phyloP scores from a whole-genome alignment of 2,797 vertebrate genomes.

The Enteromius trimaculatus region DNA sequence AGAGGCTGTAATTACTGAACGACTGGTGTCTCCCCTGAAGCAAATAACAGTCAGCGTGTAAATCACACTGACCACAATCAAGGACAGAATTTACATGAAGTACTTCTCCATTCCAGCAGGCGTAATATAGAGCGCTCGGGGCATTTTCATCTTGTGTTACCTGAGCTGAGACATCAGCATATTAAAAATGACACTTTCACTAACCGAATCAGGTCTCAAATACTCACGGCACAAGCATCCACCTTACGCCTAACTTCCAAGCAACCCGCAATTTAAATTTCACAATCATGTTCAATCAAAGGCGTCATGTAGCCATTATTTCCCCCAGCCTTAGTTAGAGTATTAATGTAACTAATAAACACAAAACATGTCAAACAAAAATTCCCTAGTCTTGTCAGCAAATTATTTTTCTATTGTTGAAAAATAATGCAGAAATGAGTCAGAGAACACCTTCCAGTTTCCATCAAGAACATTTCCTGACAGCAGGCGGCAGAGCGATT shows the following conservation, averaged over 20 bases:
- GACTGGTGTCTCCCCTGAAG: slow-evolving; percentile 1
- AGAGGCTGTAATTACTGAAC: slow-evolving; percentile 5
- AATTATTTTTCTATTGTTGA: slow-evolving; percentile 5
- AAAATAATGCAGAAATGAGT: slow-evolving; percentile 16
- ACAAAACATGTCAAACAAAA: slow-evolving; percentile 21
- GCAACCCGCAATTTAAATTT: slow-evolving; percentile 5
- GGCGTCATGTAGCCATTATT: slow-evolving; percentile 3
- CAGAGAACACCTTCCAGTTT: neutral
- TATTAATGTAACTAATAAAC: slow-evolving; percentile 28
- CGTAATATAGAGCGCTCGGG: neutral
- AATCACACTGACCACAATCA: slow-evolving; percentile 11
- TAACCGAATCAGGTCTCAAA: slow-evolving; percentile 15
- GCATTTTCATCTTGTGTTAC: neutral
- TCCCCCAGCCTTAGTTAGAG: slow-evolving; percentile 16
- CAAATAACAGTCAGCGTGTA: neutral
- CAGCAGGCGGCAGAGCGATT: slow-evolving; percentile 39
- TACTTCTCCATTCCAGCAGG: neutral
- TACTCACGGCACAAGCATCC: neutral
- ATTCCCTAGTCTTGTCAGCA: neutral
- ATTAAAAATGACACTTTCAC: slow-evolving; percentile 19
- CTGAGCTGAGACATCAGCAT: neutral
- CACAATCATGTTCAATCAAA: slow-evolving; percentile 40
- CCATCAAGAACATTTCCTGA: slow-evolving; percentile 40
- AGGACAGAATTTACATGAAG: slow-evolving; percentile 7
- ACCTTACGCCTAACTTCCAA: neutral